Percentiles rank a stretch among this genome's conserved stretches.
Conservation (phyloP, 2,797 vertebrate species). For the Bradypodion pumilum region DNA sequence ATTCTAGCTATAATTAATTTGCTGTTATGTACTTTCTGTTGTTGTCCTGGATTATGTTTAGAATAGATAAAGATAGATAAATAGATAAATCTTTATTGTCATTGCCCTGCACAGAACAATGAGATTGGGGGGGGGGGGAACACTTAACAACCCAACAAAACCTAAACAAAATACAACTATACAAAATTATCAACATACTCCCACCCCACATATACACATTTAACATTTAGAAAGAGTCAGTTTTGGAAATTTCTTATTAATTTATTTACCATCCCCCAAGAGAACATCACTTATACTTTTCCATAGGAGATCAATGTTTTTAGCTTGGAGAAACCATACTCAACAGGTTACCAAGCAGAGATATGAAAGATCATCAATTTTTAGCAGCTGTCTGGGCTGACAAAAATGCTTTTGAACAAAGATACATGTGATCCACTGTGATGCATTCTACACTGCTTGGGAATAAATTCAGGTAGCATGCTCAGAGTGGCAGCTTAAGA, state of each 20-base stretch:
- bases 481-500: constrained; percentile 25
- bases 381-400: constrained; percentile 3
- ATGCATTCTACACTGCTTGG: neutral
- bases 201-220: too few relatives aligned
- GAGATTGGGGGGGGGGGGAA: too few relatives aligned
- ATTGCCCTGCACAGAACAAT: too few relatives aligned
- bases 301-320: neutral
- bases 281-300: neutral
- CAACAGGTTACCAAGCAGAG: neutral
- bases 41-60: neutral
- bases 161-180: too few relatives aligned
- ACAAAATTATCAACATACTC: too few relatives aligned
- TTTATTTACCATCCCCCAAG: neutral
- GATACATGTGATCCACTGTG: constrained; percentile 15
- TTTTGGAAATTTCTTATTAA: neutral
- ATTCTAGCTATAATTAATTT: constrained; percentile 7
- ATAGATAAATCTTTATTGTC: too few relatives aligned
- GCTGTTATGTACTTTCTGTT: neutral
- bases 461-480: constrained; percentile 4
- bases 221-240: neutral
- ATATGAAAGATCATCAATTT: constrained; percentile 24
- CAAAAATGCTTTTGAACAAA: constrained; percentile 35
- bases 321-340: constrained; percentile 1
- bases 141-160: too few relatives aligned
- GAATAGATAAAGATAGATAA: too few relatives aligned